Base-by-base conservation (phyloP, 2,113 vertebrate species). In the Dicrurus megarhynchus region DNA sequence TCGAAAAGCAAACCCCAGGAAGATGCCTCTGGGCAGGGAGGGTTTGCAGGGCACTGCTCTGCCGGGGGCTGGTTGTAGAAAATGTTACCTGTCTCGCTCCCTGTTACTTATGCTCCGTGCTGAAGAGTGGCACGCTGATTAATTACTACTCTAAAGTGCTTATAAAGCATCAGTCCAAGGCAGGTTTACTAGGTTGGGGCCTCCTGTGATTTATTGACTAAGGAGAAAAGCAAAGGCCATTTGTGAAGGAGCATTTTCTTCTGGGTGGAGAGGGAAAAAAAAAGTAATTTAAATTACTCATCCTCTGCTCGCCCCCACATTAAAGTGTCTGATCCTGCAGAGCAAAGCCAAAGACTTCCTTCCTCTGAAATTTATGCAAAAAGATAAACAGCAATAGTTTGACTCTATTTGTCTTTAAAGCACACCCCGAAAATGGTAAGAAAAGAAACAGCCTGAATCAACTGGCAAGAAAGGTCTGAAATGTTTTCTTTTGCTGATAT, bases 91-190 rank as follows among this genome's bases (percentile, higher is more conserved):
- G 85, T 49, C 71, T 85, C 1, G 1, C 56, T 64, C 61, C n/a
- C 90, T 64, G 0, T 80, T 91, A 87, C 84, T 96, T 65, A 17
- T 39, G 61, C 86, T 65, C 56, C 44, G 75, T 8, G 5, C 61
- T 35, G 76, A 89, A 88, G 93, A 91, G 76, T 86, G 79, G 80
- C 90, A 96, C 4, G 0, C 61, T 97, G 95, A 96, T 97, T 96
- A 95, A 94, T 96, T 96, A 88, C 93, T 61, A 18, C 84, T 95
- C 90, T 90, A 96, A 96, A 95, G 88, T 96, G 96, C 95, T 96
- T 95, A 95, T 95, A 95, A 97, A 94, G 94, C 90, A 94, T 78
- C 79, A 68, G 90, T 84, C 56, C 76, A 41, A 78, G 95, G 93
- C 95, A 92, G 93, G 96, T 95, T 96, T 96, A 96, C 95, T 95